Percentiles rank a stretch among this genome's conserved stretches.
Conservation (phyloP, 2,797 vertebrate species). For the Megalops cyprinoides region DNA sequence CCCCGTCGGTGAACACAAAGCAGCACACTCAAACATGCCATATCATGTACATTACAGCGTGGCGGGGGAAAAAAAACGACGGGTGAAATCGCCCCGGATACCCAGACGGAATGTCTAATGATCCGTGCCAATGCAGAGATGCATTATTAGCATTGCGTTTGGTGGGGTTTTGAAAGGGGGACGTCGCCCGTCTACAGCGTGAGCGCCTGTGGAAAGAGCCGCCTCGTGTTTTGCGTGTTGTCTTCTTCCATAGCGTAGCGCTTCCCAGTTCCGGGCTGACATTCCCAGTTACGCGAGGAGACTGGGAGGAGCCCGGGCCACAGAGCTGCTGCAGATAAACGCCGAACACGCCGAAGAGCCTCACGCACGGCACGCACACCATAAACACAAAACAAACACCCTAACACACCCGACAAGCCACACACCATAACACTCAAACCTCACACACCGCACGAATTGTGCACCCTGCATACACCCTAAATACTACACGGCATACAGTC, state of each 20-base stretch:
- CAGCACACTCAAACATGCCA: neutral
- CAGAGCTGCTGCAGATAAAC: neutral
- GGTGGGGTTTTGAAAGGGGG: neutral
- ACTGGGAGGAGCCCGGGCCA: neutral
- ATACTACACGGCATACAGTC: neutral
- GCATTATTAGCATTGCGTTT: slow-evolving; percentile 7
- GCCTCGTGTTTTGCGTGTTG: neutral
- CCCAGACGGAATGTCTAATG: too few relatives aligned
- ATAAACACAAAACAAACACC: neutral
- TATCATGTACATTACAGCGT: neutral
- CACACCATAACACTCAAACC: neutral
- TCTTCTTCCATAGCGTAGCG: neutral
- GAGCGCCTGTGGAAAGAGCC: too few relatives aligned
- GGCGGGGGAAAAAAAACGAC: neutral
- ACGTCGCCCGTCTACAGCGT: neutral
- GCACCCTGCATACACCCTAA: neutral
- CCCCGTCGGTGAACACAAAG: neutral
- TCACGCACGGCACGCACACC: too few relatives aligned
- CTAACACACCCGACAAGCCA: too few relatives aligned
- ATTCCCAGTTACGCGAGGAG: neutral
- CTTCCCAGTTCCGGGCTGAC: neutral
- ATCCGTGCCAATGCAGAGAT: neutral
- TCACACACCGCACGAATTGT: neutral
- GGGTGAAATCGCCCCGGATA: neutral
- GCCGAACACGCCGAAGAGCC: too few relatives aligned